phyloP scores from a whole-genome alignment of 2,113 vertebrate genomes.

The cattle (Bos taurus) region DNA sequence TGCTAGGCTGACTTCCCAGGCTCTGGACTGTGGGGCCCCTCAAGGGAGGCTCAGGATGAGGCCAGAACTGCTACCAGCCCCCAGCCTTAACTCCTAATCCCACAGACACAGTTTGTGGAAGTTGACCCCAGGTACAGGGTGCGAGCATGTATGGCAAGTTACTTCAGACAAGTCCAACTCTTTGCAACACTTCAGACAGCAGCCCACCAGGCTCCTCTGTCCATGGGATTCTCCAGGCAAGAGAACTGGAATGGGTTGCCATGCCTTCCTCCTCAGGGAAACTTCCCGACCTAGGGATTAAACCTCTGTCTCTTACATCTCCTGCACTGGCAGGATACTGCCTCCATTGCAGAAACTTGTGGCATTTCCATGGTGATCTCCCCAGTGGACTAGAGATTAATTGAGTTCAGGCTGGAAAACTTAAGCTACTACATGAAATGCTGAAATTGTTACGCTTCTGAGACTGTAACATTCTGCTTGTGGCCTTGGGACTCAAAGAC shows the following conservation, averaged over 20 bases:
- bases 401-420: neutral
- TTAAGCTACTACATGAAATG: neutral
- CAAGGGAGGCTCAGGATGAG: neutral
- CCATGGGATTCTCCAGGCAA: neutral
- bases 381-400: neutral
- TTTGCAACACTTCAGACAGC: neutral
- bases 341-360: neutral
- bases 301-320: neutral
- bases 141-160: accelerated
- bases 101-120: neutral
- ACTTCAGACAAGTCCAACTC: neutral
- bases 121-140: neutral
- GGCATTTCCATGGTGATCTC: neutral
- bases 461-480: neutral
- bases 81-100: neutral
- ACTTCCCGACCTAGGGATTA: neutral
- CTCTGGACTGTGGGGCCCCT: neutral
- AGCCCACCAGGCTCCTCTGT: neutral
- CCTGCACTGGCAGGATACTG: neutral
- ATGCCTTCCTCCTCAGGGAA: neutral
- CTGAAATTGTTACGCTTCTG: neutral
- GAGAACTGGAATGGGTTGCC: neutral
- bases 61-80: neutral
- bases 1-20: neutral
- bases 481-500: neutral